Percentiles rank a stretch among this genome's conserved stretches.
These are phyloP conservation scores for Ostrea edulis DNA, from an alignment of 1,140 invertebrate genomes.

Conservation along the genomic window DNA sequence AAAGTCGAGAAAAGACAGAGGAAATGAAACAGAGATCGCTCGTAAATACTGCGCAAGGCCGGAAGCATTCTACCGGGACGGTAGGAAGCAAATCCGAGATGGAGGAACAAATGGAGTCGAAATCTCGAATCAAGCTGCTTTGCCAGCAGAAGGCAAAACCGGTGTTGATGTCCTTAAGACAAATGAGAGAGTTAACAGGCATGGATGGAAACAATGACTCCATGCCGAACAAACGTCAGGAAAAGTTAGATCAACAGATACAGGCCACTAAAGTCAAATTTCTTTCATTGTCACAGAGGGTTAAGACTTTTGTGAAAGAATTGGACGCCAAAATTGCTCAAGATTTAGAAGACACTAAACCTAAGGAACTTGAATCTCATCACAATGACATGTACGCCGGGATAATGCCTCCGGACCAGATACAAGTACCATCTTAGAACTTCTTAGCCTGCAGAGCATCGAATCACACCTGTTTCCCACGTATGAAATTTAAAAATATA, in stretches of 20 bases:
- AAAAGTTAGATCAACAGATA: constrained; percentile 22
- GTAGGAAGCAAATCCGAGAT: constrained; percentile 10
- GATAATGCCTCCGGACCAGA: constrained; percentile 37
- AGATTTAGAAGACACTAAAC: constrained; percentile 45
- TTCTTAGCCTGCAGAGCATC: too few species aligned
- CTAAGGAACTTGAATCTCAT: constrained; percentile 30
- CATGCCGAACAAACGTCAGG: constrained; percentile 48
- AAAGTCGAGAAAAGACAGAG: neutral
- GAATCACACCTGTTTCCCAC: neutral
- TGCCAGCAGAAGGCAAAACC: constrained; percentile 37
- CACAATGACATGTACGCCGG: constrained; percentile 44
- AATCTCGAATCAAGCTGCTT: constrained; percentile 47
- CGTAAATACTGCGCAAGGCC: neutral
- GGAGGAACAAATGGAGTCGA: constrained; percentile 49
- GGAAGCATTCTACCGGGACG: constrained; percentile 37
- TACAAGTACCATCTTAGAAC: neutral
- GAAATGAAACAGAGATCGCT: constrained; percentile 9
- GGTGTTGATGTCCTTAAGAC: constrained; percentile 55
- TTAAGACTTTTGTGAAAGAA: constrained; percentile 45
- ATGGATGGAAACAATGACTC: constrained; percentile 49
- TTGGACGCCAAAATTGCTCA: constrained; percentile 44
- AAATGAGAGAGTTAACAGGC: constrained; percentile 55
- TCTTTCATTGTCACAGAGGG: constrained; percentile 6
- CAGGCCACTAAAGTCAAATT: constrained; percentile 34
- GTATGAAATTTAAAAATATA: too few species aligned